Conservation (phyloP, 2,113 vertebrate genomes). For the Willisornis vidua region DNA sequence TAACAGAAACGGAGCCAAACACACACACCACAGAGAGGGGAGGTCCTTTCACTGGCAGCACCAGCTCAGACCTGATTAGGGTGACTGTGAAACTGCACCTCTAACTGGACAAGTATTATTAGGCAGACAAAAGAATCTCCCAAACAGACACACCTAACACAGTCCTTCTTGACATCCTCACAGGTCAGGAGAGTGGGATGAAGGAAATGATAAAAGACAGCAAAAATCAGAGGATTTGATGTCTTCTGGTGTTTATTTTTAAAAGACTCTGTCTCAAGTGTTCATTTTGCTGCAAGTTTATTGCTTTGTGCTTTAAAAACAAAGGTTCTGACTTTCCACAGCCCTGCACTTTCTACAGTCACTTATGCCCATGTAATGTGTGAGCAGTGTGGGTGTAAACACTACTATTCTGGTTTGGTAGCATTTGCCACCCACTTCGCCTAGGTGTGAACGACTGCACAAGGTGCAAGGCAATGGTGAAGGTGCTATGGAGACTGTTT, state of each 20-base stretch:
- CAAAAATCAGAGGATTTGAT: not conserved
- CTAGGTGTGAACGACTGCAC: slow-evolving; percentile 46
- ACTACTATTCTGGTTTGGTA: slow-evolving; percentile 53
- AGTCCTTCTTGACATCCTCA: not conserved
- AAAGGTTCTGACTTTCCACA: slow-evolving; percentile 4
- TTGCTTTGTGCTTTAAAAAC: slow-evolving; percentile 31
- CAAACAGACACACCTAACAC: not conserved
- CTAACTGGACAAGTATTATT: not conserved
- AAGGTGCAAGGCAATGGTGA: slow-evolving; percentile 46
- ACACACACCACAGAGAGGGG: not conserved
- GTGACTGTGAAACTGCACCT: not conserved
- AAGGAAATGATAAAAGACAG: not conserved
- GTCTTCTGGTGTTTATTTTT: not conserved
- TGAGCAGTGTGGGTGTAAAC: slow-evolving; percentile 52
- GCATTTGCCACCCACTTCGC: slow-evolving; percentile 44
- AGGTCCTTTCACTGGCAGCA: not conserved
- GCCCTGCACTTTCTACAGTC: not conserved
- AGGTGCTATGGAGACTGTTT: not conserved
- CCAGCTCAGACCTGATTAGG: not conserved
- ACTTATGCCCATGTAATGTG: slow-evolving; percentile 16
- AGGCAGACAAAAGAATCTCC: not conserved
- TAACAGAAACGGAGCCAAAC: not conserved
- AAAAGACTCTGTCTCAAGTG: not conserved
- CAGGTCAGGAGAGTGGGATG: not conserved
- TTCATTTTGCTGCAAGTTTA: slow-evolving; percentile 17